Base-by-base conservation (phyloP, 2,113 vertebrate species). In the Hyperopisus bebe region DNA sequence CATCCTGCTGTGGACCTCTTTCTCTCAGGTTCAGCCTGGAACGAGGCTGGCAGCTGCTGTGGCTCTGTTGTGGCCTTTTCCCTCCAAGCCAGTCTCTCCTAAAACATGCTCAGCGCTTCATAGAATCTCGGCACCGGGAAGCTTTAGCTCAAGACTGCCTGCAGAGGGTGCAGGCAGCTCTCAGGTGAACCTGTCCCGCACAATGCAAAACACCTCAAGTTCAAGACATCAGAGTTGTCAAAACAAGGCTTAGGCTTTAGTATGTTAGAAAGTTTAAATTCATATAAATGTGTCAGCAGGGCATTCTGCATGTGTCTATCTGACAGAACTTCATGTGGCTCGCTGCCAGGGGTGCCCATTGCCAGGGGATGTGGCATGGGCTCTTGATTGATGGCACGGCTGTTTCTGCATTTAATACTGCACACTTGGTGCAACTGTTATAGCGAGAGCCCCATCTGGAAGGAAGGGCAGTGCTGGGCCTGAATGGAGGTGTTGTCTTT, bases 31-130 rank as follows among this genome's bases (percentile, higher is more conserved):
- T 96, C 93, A 99, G 98, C 0, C 31, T 97, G 87, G 97, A 97
- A 90, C 96, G 94, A 70, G 98, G 97, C 90, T 99, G 98, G 98
- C 98, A 99, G 94, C 95, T 99, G 66, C 94, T 99, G 21, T 99
- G 98, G 98, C 96, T 99, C 27, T 98, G 98, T 92, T 97, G 97
- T 0, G 98, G 98, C 58, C 96, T 99, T 88, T 99, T 99, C 90
- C 94, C 98, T 0, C 98, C 98, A 0, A 94, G 97, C 90, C 97
- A 96, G 90, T 88, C 93, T 0, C 95, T 99, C 88, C 94, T 98
- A 88, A 97, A 94, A 83, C 98, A 98, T 0, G 86, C 96, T 17
- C 97, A 97, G 94, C 97, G 96, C 58, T 99, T 99, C 93, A 93
- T 98, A 17, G 97, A 99, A 93, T 95, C 97, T 0, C 96, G 96